Conservation (phyloP, 2,797 vertebrate species). For the Diplodus sargus region DNA sequence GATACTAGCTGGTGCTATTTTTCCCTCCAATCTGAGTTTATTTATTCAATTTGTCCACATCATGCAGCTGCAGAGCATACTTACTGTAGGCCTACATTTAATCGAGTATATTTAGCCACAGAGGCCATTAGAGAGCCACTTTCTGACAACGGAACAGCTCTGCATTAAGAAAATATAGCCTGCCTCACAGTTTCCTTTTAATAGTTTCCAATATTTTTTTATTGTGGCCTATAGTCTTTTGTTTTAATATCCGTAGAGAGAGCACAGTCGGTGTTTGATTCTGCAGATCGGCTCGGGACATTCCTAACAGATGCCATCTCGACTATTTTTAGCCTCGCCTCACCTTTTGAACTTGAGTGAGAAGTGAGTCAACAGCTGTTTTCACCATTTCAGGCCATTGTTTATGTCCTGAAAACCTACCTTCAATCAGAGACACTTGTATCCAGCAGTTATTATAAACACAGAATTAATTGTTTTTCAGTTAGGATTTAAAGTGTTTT, state of each 20-base stretch:
- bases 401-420: constrained; percentile 16
- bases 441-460: constrained; percentile 32
- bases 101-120: constrained; percentile 31
- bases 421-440: neutral
- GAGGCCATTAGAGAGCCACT: constrained; percentile 16
- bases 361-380: constrained; percentile 66
- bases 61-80: neutral
- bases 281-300: constrained; percentile 55
- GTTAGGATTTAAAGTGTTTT: constrained; percentile 50
- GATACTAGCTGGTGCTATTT: constrained; percentile 16
- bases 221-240: constrained; percentile 13
- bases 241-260: constrained; percentile 34
- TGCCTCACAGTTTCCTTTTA: constrained; percentile 29
- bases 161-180: constrained; percentile 29
- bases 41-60: neutral
- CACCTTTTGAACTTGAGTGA: constrained; percentile 71
- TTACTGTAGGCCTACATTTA: constrained; percentile 25
- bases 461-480: constrained; percentile 17
- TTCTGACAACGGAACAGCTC: constrained; percentile 19
- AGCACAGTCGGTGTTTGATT: constrained; percentile 43
- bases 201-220: constrained; percentile 34
- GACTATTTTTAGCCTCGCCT: constrained; percentile 75
- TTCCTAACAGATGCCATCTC: constrained; percentile 73
- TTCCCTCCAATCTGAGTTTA: neutral
- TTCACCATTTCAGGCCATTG: constrained; percentile 42